phyloP scores from a whole-genome alignment of 1,140 invertebrate species.

The Drosophila willistoni region DNA sequence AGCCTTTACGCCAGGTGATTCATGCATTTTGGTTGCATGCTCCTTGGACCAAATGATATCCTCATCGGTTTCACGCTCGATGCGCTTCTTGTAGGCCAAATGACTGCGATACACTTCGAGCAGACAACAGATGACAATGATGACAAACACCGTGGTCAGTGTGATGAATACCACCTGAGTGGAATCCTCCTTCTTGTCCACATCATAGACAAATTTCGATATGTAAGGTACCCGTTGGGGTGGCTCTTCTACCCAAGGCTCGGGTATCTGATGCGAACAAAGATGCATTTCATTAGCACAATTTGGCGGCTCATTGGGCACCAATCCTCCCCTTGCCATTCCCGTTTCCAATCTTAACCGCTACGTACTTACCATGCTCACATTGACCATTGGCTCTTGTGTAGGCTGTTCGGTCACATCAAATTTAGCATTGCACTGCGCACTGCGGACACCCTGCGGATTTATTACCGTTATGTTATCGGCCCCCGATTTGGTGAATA shows the following conservation, averaged over 20 bases:
- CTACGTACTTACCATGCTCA: slow-evolving; percentile 85
- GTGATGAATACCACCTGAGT: slow-evolving; percentile 90
- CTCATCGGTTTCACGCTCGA: slow-evolving; percentile 88
- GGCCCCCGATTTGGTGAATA: slow-evolving; percentile 91
- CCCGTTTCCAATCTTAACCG: slow-evolving; percentile 15
- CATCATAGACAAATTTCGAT: slow-evolving; percentile 87
- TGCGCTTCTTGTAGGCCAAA: slow-evolving; percentile 86
- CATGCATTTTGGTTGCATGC: slow-evolving; percentile 86
- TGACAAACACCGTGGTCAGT: slow-evolving; percentile 87
- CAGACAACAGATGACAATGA: slow-evolving; percentile 86
- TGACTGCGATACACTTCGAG: slow-evolving; percentile 88
- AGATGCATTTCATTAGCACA: slow-evolving; percentile 60
- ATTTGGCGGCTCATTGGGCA: slow-evolving; percentile 51
- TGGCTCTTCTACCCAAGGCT: slow-evolving; percentile 91
- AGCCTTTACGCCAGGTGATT: slow-evolving; percentile 83
- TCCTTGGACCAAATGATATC: slow-evolving; percentile 87
- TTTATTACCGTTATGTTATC: slow-evolving; percentile 92
- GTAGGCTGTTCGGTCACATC: slow-evolving; percentile 86
- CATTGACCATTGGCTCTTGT: slow-evolving; percentile 86
- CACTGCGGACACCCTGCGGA: slow-evolving; percentile 91
- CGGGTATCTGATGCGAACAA: slow-evolving; percentile 84
- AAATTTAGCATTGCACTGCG: slow-evolving; percentile 91
- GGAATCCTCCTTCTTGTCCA: slow-evolving; percentile 89
- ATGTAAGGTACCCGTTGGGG: slow-evolving; percentile 89
- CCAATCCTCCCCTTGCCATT: slow-evolving; percentile 22